Conservation (phyloP, 2,113 vertebrate genomes). For the Centropus unirufus region DNA sequence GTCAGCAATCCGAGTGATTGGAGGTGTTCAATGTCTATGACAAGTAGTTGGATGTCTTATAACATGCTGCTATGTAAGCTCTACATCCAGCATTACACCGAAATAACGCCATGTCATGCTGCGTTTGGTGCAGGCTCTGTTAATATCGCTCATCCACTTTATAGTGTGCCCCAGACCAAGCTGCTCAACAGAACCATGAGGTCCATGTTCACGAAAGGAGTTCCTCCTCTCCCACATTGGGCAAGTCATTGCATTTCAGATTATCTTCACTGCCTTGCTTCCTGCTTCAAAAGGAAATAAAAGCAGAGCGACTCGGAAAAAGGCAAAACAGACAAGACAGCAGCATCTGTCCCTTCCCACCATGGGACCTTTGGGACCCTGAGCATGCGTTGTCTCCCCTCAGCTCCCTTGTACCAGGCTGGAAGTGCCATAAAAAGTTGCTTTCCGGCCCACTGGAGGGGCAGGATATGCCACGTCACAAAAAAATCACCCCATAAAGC, state of each 20-base stretch:
- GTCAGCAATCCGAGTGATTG: not conserved
- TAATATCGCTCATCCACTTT: not conserved
- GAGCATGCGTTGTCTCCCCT: not conserved
- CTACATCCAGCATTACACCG: conserved; percentile 40
- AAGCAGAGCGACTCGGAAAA: not conserved
- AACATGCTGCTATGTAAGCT: conserved; percentile 78
- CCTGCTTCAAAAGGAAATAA: conserved; percentile 78
- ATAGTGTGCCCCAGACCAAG: not conserved
- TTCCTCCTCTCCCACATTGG: conserved; percentile 87
- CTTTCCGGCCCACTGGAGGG: not conserved
- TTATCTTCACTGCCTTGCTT: conserved; percentile 89
- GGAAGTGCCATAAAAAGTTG: not conserved
- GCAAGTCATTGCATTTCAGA: conserved; percentile 80
- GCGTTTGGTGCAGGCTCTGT: conserved; percentile 47
- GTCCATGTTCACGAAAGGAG: conserved; percentile 81
- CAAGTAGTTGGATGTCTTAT: conserved; percentile 47
- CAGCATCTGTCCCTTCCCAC: not conserved
- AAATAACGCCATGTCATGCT: conserved; percentile 40
- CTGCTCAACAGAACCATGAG: not conserved
- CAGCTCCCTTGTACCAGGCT: not conserved
- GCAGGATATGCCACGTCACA: not conserved
- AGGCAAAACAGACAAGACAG: not conserved
- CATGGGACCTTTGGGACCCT: rapidly evolving
- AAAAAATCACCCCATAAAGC: not conserved
- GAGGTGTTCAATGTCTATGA: conserved; percentile 56